These are phyloP conservation scores for Acrossocheilus wenchowensis DNA, from an alignment of 2,797 vertebrate genomes.

Conservation along the genomic window DNA sequence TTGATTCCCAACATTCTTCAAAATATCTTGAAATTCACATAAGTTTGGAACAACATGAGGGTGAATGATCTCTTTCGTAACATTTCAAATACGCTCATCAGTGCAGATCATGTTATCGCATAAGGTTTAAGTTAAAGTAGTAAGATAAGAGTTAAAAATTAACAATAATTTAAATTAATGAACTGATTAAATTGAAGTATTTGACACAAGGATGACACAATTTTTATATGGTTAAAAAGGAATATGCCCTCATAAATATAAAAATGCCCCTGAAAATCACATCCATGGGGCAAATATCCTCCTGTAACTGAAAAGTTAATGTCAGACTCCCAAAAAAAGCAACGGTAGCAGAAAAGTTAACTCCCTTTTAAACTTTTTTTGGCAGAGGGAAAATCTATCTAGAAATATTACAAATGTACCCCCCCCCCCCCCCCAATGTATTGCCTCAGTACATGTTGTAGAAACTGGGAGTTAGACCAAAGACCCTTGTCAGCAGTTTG, in stretches of 20 bases:
- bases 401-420: slow-evolving; percentile 13
- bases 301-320: not conserved
- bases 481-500: slow-evolving; percentile 40
- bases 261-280: not conserved
- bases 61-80: not conserved
- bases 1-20: not conserved
- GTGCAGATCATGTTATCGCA: not conserved
- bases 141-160: not conserved
- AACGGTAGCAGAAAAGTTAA: not conserved
- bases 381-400: not conserved
- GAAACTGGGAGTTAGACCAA: slow-evolving; percentile 22
- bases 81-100: not conserved
- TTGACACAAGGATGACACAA: not conserved
- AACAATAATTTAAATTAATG: not conserved
- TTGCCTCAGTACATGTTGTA: slow-evolving; percentile 26
- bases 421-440: not conserved
- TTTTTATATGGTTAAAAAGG: not conserved
- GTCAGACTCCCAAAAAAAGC: not conserved
- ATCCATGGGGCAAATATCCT: not conserved
- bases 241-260: not conserved
- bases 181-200: not conserved
- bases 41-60: not conserved
- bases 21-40: not conserved
- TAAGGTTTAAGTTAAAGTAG: not conserved
- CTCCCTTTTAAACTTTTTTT: slow-evolving; percentile 3